Percentiles rank a stretch among this genome's conserved stretches.
Evolutionary conservation across 2,113 vertebrate genomes (phyloP).

Genomic region (Rhabdomys dilectus): DNA sequence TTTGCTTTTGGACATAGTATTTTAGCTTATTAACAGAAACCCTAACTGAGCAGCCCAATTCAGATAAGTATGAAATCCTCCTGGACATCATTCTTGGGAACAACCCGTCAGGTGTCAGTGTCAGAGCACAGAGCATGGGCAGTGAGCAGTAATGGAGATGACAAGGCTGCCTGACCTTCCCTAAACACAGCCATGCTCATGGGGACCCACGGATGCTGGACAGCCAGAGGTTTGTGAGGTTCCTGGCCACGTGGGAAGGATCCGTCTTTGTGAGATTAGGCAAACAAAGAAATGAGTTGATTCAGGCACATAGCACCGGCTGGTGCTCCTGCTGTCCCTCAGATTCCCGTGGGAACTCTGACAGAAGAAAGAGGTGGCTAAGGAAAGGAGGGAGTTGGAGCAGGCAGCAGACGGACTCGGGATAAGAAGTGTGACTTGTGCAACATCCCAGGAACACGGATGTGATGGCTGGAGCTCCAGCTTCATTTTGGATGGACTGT

Average conservation of each 20-base stretch:
- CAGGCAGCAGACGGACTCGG: background rate
- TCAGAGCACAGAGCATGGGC: background rate
- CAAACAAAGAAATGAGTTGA: background rate
- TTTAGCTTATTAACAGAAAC: background rate
- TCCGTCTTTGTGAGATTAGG: background rate
- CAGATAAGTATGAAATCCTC: background rate
- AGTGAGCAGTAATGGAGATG: too few species aligned
- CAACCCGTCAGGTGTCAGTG: background rate
- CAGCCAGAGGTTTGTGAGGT: constrained; percentile 3
- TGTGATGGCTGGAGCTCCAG: background rate
- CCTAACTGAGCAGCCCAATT: background rate
- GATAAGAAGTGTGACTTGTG: background rate
- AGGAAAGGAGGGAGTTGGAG: background rate
- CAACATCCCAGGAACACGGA: background rate
- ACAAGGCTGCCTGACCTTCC: background rate
- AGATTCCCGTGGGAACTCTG: background rate
- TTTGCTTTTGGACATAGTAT: background rate
- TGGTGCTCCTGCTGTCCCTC: background rate
- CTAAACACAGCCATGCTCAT: background rate
- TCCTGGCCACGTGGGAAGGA: background rate
- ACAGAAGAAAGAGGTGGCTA: background rate
- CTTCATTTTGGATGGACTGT: background rate
- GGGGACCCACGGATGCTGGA: background rate
- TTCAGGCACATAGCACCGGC: background rate
- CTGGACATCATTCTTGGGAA: background rate